Base-by-base conservation (phyloP, 2,797 vertebrate species). In the Aeoliscus strigatus region DNA sequence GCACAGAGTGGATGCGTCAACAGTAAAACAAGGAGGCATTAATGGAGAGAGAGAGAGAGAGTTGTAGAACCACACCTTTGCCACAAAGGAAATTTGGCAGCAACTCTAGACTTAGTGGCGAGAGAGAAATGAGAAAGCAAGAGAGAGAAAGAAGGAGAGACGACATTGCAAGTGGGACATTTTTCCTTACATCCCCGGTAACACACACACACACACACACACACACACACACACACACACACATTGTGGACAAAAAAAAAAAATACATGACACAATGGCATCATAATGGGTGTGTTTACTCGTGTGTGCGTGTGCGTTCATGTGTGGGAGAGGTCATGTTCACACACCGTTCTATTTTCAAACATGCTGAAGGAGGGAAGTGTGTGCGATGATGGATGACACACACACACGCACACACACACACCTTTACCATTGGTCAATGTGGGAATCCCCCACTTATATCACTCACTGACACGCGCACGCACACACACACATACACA, bases 81-180 rank as follows among this genome's bases (percentile, higher is more conserved):
- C 85, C 81, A 83, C 73, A 83, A 75, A 89, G 90, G 90, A 92
- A 91, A 88, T 83, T 70, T 77, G 89, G 86, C 77, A 60, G 66
- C 44, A 49, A 73, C 59, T 76, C 82, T 80, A 86, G 87, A 90
- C 89, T 83, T 80, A 69, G 80, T 80, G 86, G 80, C 86, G 85
- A 81, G 69, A 67, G 52, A 80, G 63, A 69, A 68, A 66, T 59
- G 34, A 66, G 41, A 45, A 43, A 63, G 23, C 60, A 36, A 57
- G 50, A 61, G 18, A 36, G 24, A 43, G 27, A 49, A 30, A 40
- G 40, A 61, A 37, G 32, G 36, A 63, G 60, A 50, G 47, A 63
- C 46, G 44, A 59, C 36, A 59, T 27, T 53, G 52, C 28, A 27
- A 40, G 50, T 28, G 40, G 58, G 44, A 47, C 61, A 27, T 56